Evolutionary conservation across 2,888 invertebrate species (phyloP), one percentile per base, ranked within the genome.

Genomic region (Amitus sp.): DNA sequence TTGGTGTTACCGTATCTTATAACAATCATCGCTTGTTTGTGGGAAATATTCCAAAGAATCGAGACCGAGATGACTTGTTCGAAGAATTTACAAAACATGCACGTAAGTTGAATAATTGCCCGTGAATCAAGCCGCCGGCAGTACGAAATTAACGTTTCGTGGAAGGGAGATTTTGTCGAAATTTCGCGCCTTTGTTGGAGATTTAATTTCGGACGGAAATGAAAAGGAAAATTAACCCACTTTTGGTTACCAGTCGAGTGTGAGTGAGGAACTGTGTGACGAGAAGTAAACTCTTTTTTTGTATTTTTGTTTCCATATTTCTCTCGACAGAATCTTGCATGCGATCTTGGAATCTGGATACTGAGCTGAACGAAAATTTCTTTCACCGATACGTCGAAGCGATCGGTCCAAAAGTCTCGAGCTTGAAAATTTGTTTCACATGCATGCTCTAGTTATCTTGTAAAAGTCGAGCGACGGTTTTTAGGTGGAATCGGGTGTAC

Each of bases 1-100:
- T 97, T 91, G 96, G 96, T 90, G 96, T 96, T 87, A 96, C 96
- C 89, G 92, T 96, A 90, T 97, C 96, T 89, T 95, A 95, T 92
- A 96, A 97, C 92, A 97, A 97, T 93, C 95, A 95, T 89, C 94
- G 96, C 89, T 93, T 97, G 90, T 97, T 96, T 94, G 96, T 97
- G 90, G 97, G 96, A 88, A 97, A 97, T 95, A 96, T 97, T 91
- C 96, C 97, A 90, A 97, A 97, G 93, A 96, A 94, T 92, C 95
- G 96, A 91, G 95, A 95, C 91, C 94, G 93, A 90, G 96, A 96
- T 88, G 96, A 96, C 91, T 94, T 97, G 88, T 92, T 93, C 89
- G 96, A 96, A 91, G 96, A 97, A 90, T 96, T 97, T 92, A 90
- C 94, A 88, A 96, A 95, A 90, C 94, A 95, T 90, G 95, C 96